phyloP scores from a whole-genome alignment of 2,888 invertebrate genomes.

The Archaeoteleia sp. region DNA sequence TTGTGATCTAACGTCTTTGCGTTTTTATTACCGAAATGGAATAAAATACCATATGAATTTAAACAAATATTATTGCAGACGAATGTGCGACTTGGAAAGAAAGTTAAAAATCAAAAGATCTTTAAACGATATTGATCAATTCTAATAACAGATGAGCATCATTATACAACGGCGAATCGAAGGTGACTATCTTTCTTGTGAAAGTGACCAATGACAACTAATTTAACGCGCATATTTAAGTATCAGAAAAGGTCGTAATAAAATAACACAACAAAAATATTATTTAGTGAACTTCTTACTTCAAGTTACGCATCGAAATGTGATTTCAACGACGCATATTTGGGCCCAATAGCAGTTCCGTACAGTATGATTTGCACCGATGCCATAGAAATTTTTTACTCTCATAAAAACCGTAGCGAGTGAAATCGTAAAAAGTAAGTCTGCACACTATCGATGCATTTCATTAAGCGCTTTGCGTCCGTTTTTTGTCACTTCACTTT shows the following conservation, averaged over 20 bases:
- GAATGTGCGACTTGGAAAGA: no score
- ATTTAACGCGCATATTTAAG: not conserved
- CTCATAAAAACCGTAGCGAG: not conserved
- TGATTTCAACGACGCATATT: no score
- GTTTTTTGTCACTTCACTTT: conserved; percentile 25
- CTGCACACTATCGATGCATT: not conserved
- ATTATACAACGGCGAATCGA: no score
- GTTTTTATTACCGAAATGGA: no score
- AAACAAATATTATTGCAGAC: no score
- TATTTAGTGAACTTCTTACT: conserved; percentile 8
- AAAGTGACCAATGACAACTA: no score
- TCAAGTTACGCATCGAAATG: conserved; percentile 8
- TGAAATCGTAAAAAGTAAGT: conserved; percentile 3
- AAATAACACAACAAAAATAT: conserved; percentile 4
- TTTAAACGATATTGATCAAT: no score
- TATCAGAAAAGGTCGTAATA: not conserved
- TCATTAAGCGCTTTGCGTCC: conserved; percentile 9
- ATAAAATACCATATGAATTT: no score
- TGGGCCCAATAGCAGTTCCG: not conserved
- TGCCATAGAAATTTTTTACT: not conserved
- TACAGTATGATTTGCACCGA: not conserved
- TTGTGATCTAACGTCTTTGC: not conserved
- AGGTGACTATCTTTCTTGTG: no score
- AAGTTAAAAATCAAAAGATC: no score
- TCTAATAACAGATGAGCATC: no score